Evolutionary conservation across 2,888 invertebrate genomes (phyloP), one percentile per base, ranked within the genome.

Genomic region (Chaitophorus viminalis): DNA sequence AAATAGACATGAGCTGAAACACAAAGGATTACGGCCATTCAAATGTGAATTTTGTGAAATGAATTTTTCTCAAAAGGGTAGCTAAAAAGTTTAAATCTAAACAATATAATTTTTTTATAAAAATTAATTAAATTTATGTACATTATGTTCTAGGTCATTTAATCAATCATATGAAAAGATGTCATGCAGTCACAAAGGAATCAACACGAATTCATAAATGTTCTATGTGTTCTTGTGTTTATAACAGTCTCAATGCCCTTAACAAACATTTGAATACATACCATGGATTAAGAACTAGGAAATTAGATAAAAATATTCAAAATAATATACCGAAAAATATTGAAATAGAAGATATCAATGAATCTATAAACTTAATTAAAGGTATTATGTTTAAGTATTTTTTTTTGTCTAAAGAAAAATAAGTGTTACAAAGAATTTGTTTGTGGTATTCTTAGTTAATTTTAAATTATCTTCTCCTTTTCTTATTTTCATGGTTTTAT

Each of bases 41-140:
- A 79, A 9, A 39, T 87, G 87, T 75, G 87, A 87, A 72, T 79
- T 60, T 65, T 87, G 87, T 81, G 39, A 60, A 65, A 79, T 87
- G 79, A 75, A 33, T 79, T 87, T 87, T 74, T 74, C 74, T 79
- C 87, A 87, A 87, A 87, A 87, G 74, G 74, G 86, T 87, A 46
- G 31, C n/a, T 52, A 33, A 65, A n/a, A 21, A 60, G 6, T 74
- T 33, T 74, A 36, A 18, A 39, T 78, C 70, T 0, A 9, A 36
- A 74, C 14, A 14, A 46, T 46, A 70, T 0, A 46, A 0, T 11
- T 46, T 70, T 5, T 82, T 52, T 33, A 74, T 31, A 31, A 74
- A 74, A 21, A n/a, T 46, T 46, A 17, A 68, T 72, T 52, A 52
- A 70, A 72, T 17, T n/a, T 39, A 8, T 8, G 68, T 68, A 76